Base-by-base conservation (phyloP, 2,888 invertebrate species). In the Drosophila melanosoma region DNA sequence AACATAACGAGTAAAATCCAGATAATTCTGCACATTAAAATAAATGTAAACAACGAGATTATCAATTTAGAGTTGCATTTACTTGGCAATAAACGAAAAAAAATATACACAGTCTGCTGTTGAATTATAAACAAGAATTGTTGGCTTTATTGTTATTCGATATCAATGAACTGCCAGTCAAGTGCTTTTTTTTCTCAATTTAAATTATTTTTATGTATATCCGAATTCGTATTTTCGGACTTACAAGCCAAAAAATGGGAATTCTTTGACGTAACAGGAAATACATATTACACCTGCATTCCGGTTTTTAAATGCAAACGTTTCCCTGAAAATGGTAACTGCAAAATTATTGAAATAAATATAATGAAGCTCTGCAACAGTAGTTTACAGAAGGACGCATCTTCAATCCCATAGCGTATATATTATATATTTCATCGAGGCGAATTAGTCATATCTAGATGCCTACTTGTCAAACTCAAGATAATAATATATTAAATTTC, bases 21-120 rank as follows among this genome's bases (percentile, higher is more conserved):
- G 85, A 71, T 82, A 45, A 59, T 64, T 71, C 80, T 74, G 73
- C 49, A 38, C 42, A 10, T 23, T 11, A n/a, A 20, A 49, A 11
- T 23, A 7, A 53, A 20, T 38, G 29, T 40, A 40, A 38, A 56
- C n/a, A 36, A 29, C 11, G 20, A 53, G 15, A 36, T 17, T 36
- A 38, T 26, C 26, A 49, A 29, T 48, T 15, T 33, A 4, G n/a
- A 48, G 23, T 23, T 61, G 48, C 58, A 17, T 35, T 33, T 15
- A 38, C 20, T 42, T 35, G 42, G 38, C 26, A 56, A 17, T 10
- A 15, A 35, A 17, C n/a, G 4, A 6, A 38, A 6, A 38, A 5
- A n/a, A 42, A 42, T n/a, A 42, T n/a, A n/a, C 11, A 6, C 40
- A 42, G n/a, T 11, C 11, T n/a, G n/a, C n/a, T 42, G 11, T n/a